Conservation (phyloP, 2,888 invertebrate species). For the Mythimna albipuncta region DNA sequence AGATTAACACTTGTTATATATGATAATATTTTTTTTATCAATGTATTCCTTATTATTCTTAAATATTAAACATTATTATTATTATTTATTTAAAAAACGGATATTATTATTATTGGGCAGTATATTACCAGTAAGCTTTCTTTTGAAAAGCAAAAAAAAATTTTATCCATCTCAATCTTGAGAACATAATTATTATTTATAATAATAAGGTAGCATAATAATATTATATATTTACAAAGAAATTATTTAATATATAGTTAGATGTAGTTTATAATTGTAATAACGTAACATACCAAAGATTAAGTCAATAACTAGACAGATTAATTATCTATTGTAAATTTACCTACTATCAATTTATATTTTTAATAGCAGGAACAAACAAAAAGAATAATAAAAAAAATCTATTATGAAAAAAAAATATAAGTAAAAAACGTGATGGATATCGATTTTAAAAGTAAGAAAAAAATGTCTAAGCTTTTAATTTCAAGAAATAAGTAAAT, state of each 20-base stretch:
- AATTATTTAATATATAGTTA: not conserved
- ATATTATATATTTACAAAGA: not conserved
- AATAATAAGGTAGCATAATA: not conserved
- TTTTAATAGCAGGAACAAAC: not conserved
- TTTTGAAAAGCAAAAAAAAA: not conserved
- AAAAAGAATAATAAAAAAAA: not conserved
- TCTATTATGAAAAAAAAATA: not conserved
- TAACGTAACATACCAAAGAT: slow-evolving; percentile 55
- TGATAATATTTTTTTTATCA: not conserved
- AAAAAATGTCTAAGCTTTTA: too few relatives aligned
- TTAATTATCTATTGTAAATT: slow-evolving; percentile 13
- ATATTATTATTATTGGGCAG: not conserved
- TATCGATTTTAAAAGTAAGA: too few relatives aligned
- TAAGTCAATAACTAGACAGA: slow-evolving; percentile 33
- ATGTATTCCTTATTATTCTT: not conserved
- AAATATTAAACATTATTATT: not conserved
- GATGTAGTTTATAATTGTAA: slow-evolving; percentile 11
- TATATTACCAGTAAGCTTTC: not conserved
- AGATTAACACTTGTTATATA: not conserved
- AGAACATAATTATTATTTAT: too few relatives aligned
- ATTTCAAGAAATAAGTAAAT: too few relatives aligned
- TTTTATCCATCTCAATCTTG: too few relatives aligned
- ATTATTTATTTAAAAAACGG: not conserved
- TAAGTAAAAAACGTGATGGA: too few relatives aligned
- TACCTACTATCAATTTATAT: slow-evolving; percentile 1